phyloP scores from a whole-genome alignment of 53 echinoderm and acorn worm genomes.

The Zoroaster sp. region DNA sequence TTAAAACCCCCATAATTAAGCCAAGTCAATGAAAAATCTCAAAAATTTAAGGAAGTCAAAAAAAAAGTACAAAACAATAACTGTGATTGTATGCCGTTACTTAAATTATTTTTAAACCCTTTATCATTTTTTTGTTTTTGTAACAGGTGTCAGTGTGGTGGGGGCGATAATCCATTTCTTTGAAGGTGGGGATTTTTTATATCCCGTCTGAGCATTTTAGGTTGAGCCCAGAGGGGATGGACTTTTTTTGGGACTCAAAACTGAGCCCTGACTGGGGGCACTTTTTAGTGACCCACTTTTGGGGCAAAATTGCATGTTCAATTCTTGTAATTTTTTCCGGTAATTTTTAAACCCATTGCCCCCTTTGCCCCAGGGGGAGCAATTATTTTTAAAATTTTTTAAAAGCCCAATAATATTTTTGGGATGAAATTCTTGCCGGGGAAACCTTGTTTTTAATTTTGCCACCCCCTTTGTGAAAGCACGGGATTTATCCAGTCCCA shows the following conservation, averaged over 20 bases:
- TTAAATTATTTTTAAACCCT: too few species aligned
- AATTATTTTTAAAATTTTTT: neutral
- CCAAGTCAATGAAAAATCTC: neutral
- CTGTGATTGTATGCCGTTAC: too few species aligned
- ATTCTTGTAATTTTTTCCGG: neutral
- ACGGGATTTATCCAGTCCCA: too few species aligned
- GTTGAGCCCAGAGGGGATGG: too few species aligned
- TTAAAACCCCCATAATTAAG: too few species aligned
- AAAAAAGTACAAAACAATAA: neutral
- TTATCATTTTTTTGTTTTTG: too few species aligned
- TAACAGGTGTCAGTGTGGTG: neutral
- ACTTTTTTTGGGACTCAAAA: too few species aligned
- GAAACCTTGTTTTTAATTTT: too few species aligned
- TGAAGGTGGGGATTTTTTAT: neutral
- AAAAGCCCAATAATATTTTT: too few species aligned
- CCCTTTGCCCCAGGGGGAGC: neutral
- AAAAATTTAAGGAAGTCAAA: neutral
- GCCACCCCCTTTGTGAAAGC: too few species aligned
- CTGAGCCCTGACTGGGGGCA: too few species aligned
- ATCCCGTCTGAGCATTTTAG: neutral
- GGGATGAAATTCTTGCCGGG: too few species aligned
- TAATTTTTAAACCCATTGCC: neutral
- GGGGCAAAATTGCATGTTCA: neutral
- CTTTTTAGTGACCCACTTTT: neutral
- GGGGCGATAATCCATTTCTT: neutral